A percentile compares a stretch with the other conserved stretches of the same genome.
These are phyloP conservation scores for Hypomecis atomaria DNA, from an alignment of 2,888 invertebrate genomes.

Conservation along the genomic window DNA sequence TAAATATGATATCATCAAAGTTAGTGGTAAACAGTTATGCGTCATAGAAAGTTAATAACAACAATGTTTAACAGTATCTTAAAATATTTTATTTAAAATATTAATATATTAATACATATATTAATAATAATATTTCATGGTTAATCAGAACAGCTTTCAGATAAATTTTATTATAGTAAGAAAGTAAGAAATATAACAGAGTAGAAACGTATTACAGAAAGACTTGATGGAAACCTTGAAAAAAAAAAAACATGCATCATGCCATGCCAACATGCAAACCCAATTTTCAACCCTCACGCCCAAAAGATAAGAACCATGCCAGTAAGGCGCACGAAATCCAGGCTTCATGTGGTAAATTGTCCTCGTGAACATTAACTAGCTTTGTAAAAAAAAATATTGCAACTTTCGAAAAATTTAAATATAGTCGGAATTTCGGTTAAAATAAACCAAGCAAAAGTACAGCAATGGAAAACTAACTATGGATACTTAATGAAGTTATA, in stretches of 20 bases:
- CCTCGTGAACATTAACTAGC: slow-evolving; percentile 18
- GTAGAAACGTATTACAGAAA: not conserved
- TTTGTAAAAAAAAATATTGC: no score
- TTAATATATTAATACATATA: not conserved
- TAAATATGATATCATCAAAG: not conserved
- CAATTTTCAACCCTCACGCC: slow-evolving; percentile 9
- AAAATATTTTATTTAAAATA: not conserved
- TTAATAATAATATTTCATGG: no score
- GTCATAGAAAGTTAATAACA: not conserved
- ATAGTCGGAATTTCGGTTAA: no score
- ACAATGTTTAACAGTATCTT: not conserved
- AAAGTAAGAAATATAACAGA: not conserved
- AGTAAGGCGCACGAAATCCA: slow-evolving; percentile 34
- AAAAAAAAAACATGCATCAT: slow-evolving; percentile 8
- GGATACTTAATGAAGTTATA: not conserved
- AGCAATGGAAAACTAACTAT: not conserved
- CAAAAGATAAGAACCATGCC: slow-evolving; percentile 13
- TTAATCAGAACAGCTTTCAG: no score
- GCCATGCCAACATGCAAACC: slow-evolving; percentile 28
- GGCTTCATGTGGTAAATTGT: slow-evolving; percentile 38
- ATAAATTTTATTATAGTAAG: not conserved
- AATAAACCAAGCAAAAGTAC: no score
- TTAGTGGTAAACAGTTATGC: not conserved
- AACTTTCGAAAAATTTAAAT: no score
- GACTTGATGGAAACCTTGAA: not conserved